Percentiles rank a stretch among this genome's conserved stretches.
phyloP scores from a whole-genome alignment of 1,140 invertebrate species.

The Caenorhabditis tropicalis region DNA sequence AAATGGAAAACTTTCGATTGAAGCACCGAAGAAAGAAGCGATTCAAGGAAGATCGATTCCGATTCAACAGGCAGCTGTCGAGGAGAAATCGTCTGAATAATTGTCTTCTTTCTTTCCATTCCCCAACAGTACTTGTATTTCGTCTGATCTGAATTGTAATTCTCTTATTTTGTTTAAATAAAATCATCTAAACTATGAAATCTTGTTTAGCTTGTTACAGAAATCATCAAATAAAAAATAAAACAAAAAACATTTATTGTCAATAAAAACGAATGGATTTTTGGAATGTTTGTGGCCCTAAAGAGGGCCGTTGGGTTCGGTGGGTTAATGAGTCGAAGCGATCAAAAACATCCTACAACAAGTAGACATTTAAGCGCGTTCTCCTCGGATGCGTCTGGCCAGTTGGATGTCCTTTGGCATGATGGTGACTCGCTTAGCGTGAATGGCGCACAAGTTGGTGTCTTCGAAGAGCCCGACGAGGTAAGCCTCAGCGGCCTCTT shows the following conservation, averaged over 20 bases:
- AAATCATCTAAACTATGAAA: too few species aligned
- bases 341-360: background rate
- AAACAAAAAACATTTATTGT: too few species aligned
- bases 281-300: too few species aligned
- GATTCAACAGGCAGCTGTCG: background rate
- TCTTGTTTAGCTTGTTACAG: too few species aligned
- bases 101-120: conserved; percentile 46
- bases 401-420: conserved; percentile 94
- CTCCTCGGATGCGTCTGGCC: conserved; percentile 78
- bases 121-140: too few species aligned
- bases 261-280: too few species aligned
- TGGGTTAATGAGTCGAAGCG: background rate
- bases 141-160: too few species aligned
- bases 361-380: conserved; percentile 74
- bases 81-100: background rate
- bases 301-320: background rate
- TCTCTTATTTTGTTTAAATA: too few species aligned
- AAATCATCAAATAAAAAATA: too few species aligned
- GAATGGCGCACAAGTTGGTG: conserved; percentile 90
- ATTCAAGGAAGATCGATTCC: conserved; percentile 20
- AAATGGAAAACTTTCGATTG: conserved; percentile 48
- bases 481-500: conserved; percentile 89
- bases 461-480: conserved; percentile 87
- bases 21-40: conserved; percentile 46
- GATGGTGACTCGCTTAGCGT: conserved; percentile 90